These are phyloP conservation scores for Dasypolia templi DNA, from an alignment of 2,888 invertebrate species.

Conservation along the genomic window DNA sequence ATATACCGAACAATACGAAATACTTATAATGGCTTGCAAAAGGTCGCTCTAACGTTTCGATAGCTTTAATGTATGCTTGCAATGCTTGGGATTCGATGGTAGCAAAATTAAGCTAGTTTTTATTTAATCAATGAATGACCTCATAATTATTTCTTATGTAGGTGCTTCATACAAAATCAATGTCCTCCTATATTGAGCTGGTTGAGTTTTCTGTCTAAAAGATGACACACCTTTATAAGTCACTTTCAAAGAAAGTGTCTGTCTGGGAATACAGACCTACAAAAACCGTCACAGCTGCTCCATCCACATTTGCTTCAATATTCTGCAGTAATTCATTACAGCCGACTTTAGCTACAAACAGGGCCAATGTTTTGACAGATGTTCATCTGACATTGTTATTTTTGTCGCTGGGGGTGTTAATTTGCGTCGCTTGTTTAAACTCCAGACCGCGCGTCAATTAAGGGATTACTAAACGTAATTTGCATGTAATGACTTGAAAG, in stretches of 20 bases:
- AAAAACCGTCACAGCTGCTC: conserved; percentile 46
- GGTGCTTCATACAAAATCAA: not conserved
- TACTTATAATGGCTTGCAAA: not conserved
- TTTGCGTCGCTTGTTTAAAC: conserved; percentile 74
- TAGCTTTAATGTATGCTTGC: not conserved
- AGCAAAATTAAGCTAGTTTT: not conserved
- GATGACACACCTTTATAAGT: not conserved
- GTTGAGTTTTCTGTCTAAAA: not conserved
- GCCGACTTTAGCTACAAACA: conserved; percentile 42
- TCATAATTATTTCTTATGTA: not conserved
- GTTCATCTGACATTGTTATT: conserved; percentile 78
- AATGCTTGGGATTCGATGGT: too few species aligned
- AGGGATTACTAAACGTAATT: conserved; percentile 66
- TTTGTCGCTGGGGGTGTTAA: conserved; percentile 72
- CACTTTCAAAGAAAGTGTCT: conserved; percentile 2
- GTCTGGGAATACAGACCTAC: not conserved
- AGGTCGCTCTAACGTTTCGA: not conserved
- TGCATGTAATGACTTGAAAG: conserved; percentile 67
- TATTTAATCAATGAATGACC: not conserved
- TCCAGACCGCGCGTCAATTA: conserved; percentile 67
- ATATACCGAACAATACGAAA: not conserved
- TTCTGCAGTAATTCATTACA: conserved; percentile 61
- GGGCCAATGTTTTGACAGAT: conserved; percentile 81
- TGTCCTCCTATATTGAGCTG: not conserved
- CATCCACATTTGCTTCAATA: conserved; percentile 39